Conservation (phyloP, 1,140 invertebrate species). For the Rhagoletis zephyria region DNA sequence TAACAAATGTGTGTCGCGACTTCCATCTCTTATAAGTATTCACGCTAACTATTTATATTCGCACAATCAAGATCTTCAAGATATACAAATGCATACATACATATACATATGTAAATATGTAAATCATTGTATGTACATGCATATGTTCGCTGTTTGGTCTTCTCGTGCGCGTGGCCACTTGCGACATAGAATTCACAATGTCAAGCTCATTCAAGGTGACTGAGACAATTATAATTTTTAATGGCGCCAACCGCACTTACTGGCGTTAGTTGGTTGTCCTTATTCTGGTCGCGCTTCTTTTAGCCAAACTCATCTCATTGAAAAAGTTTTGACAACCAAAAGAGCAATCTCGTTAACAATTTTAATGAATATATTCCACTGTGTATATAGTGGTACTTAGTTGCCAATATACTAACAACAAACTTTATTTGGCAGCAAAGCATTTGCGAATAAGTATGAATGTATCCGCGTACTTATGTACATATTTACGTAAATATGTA, state of each 20-base stretch:
- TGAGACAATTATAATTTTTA: constrained; percentile 38
- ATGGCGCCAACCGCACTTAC: background rate
- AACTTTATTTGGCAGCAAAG: constrained; percentile 7
- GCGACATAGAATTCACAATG: background rate
- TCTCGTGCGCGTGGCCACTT: background rate
- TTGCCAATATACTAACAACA: background rate
- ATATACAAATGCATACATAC: too few species aligned
- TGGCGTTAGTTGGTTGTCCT: background rate
- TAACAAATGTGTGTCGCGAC: too few species aligned
- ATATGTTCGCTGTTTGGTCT: background rate
- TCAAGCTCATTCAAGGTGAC: constrained; percentile 42
- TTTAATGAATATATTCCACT: background rate
- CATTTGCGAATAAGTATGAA: background rate
- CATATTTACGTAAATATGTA: background rate
- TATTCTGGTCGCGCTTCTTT: background rate
- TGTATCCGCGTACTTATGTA: background rate
- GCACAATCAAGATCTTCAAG: background rate
- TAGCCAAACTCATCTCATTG: background rate
- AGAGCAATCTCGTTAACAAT: background rate
- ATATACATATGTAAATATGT: background rate
- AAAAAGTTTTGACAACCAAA: background rate
- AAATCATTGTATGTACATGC: background rate
- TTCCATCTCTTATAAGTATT: too few species aligned
- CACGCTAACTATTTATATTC: background rate
- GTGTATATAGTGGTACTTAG: background rate